Percentiles rank a stretch among this genome's conserved stretches.
phyloP scores from a whole-genome alignment of 2,888 invertebrate genomes.

The Endomychus coccineus region DNA sequence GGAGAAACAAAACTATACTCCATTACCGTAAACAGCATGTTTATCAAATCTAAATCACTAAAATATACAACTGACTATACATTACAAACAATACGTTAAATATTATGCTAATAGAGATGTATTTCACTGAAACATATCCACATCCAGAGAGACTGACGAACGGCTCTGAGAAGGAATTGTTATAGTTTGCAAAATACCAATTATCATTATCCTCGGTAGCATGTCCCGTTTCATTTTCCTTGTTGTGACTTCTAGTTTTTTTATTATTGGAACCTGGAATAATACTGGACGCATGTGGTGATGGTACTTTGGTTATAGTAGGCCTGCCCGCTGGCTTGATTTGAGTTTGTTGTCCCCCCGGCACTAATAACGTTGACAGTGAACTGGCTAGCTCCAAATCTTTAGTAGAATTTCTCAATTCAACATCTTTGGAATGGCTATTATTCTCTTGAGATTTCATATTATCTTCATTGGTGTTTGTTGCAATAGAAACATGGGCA shows the following conservation, averaged over 20 bases:
- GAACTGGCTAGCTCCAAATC: slow-evolving; percentile 41
- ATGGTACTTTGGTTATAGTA: slow-evolving; percentile 54
- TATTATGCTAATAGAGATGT: too few relatives aligned
- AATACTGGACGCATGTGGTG: slow-evolving; percentile 37
- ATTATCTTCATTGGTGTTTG: slow-evolving; percentile 7
- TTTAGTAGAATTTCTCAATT: slow-evolving; percentile 15
- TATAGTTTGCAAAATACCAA: slow-evolving; percentile 85
- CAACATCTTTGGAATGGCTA: slow-evolving; percentile 38
- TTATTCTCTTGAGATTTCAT: too few relatives aligned
- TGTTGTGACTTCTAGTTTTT: slow-evolving; percentile 15
- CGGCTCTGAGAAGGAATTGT: slow-evolving; percentile 53
- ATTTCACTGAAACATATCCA: too few relatives aligned
- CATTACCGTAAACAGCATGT: too few relatives aligned
- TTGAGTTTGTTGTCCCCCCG: slow-evolving; percentile 49
- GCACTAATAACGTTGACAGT: slow-evolving; percentile 56
- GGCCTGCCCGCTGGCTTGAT: slow-evolving; percentile 45
- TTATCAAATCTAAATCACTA: too few relatives aligned
- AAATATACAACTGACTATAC: too few relatives aligned
- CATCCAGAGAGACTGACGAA: too few relatives aligned
- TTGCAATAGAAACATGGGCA: too few relatives aligned
- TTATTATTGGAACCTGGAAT: slow-evolving; percentile 23
- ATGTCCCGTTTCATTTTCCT: slow-evolving; percentile 7
- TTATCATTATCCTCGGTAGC: slow-evolving; percentile 49
- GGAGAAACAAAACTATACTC: too few relatives aligned
- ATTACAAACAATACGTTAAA: too few relatives aligned